Base-by-base conservation (phyloP, 35 echinoderm and acorn worm species). In the Strongylocentrotus purpuratus region DNA sequence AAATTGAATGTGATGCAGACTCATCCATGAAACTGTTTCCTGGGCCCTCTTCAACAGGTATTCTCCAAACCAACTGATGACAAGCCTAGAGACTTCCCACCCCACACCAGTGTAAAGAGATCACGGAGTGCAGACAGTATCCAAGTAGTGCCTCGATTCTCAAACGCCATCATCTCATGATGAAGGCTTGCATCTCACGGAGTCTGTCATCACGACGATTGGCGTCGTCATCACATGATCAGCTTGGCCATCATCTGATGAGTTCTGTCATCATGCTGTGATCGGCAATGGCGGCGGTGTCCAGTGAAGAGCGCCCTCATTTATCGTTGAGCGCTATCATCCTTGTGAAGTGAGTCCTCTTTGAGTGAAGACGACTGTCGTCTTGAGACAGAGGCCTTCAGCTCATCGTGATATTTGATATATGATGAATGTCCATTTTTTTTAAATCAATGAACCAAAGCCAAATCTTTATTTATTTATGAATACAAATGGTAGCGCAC, bases 81-180 rank as follows among this genome's bases (percentile, higher is more conserved):
- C 71, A 96, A 98, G 59, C 89, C 95, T 31, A 94, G 94, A 92
- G 97, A 97, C 25, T 45, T 94, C 59, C 47, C 50, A 2, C 25
- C 46, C 18, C 46, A 48, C 32, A 35, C 91, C 13, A 93, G 22
- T 46, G 59, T 97, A 9, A 95, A 95, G 35, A 71, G 95, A 92
- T 96, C 97, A 17, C 45, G 94, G 33, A 97, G 97, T 93, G 87
- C 94, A 15, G 97, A 97, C 90, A 94, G 93, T 60, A 97, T 99
- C 87, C 94, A 95, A 33, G 78, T 96, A 92, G 86, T 95, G 45
- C 98, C 98, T 31, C 96, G 95, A 70, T 97, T 95, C 71, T 95
- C 94, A 92, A 96, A 96, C 31, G 98, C 98, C 15, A 97, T 98
- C 47, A 95, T 99, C 58, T 99, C 98, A 92, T 98, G 95, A 96